These are phyloP conservation scores for Clanis bilineata DNA, from an alignment of 2,888 invertebrate species.

Conservation along the genomic window DNA sequence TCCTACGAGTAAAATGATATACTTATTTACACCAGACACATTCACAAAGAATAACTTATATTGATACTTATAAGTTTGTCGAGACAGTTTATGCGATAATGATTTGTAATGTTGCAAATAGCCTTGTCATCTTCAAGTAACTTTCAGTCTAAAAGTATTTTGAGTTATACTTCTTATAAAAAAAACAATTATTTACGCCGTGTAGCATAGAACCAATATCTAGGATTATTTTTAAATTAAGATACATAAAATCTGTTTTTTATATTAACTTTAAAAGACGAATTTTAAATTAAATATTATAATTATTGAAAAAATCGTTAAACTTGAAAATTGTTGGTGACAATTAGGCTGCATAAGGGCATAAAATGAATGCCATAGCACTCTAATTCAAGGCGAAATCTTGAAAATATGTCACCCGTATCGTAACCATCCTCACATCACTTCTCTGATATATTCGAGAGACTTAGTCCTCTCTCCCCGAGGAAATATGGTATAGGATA, in stretches of 20 bases:
- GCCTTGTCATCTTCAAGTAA: too few relatives aligned
- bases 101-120: background rate
- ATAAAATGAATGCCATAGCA: background rate
- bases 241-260: too few relatives aligned
- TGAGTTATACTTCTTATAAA: too few relatives aligned
- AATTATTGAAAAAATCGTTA: too few relatives aligned
- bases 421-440: constrained; percentile 5
- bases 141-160: too few relatives aligned
- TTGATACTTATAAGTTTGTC: background rate
- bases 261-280: too few relatives aligned
- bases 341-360: too few relatives aligned
- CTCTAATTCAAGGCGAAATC: background rate
- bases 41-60: background rate
- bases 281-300: too few relatives aligned
- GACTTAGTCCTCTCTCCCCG: constrained; percentile 6
- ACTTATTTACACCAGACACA: background rate
- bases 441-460: constrained; percentile 5
- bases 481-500: constrained; percentile 13
- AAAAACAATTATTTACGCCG: too few relatives aligned
- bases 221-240: background rate
- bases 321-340: too few relatives aligned
- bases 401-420: background rate
- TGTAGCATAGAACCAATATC: background rate
- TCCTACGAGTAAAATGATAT: background rate
- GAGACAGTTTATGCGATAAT: background rate